Base-by-base conservation (phyloP, 1,140 invertebrate genomes). In the Glossosoma conforme region DNA sequence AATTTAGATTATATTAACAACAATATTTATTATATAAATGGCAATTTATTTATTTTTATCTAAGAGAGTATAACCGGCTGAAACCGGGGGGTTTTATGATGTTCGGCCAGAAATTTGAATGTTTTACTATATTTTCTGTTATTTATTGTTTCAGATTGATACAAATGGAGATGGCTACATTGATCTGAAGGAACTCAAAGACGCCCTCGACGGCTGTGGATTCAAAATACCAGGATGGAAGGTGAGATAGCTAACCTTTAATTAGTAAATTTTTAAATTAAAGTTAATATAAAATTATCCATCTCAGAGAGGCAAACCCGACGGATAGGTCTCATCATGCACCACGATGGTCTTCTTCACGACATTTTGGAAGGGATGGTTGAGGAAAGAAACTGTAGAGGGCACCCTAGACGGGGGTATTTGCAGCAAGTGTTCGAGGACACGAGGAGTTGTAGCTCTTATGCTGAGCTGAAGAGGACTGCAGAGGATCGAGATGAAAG, bases 181-280 rank as follows among this genome's bases (percentile, higher is more conserved):
- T 52, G 89, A 93, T 60, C 69, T 93, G 44, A 83, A 84, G 45
- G 93, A 97, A 67, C 74, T 98, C 19, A 89, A 93, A 62, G 83
- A 83, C 37, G 93, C 93, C 0, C 73, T 98, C n/a, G 89, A 94
- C 61, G 74, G 84, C 44, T 88, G 89, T 58, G 93, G 93, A 14
- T 89, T 96, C 67, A 97, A 97, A 76, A 79, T 97, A 58, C 91
- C 94, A 22, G 89, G 89, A 42, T 97, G 91, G 80, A 81, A 91
- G 75, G 72, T 75, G 24, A 19, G 36, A 28, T n/a, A 6, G n/a
- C 25, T n/a, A 28, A n/a, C 25, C 25, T n/a, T n/a, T 28, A 28
- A 28, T 28, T 28, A 28, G 6, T 28, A 28, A 8, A 8, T n/a
- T 28, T 28, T n/a, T 28, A n/a, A n/a, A n/a, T n/a, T n/a, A n/a